Conservation (phyloP, 2,888 invertebrate species). For the Ditylenchus weischeri region DNA sequence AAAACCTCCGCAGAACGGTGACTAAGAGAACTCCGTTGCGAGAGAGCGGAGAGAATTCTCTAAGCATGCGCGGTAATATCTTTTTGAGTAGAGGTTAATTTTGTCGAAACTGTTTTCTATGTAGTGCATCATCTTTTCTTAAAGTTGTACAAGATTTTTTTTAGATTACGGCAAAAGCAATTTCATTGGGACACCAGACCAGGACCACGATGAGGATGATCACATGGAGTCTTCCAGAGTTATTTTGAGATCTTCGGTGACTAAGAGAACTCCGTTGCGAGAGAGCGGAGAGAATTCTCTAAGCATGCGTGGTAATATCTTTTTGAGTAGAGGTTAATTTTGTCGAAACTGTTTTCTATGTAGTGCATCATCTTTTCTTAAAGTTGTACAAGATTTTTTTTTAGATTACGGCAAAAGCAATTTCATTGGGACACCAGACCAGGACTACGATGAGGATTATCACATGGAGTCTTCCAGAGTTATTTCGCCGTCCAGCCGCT, state of each 20-base stretch:
- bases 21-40: constrained; percentile 13
- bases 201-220: constrained; percentile 1
- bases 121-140: neutral
- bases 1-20: constrained; percentile 7
- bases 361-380: neutral
- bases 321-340: constrained; percentile 4
- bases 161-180: neutral
- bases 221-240: constrained; percentile 30
- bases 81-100: constrained; percentile 9
- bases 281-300: neutral
- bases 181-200: neutral
- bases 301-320: constrained; percentile 15
- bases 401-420: neutral
- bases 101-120: constrained; percentile 2
- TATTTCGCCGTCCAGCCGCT: constrained; percentile 23
- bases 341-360: neutral
- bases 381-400: neutral
- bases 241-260: constrained; percentile 13
- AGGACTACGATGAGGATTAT: constrained; percentile 2
- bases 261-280: constrained; percentile 9
- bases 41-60: constrained; percentile 3
- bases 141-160: neutral
- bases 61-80: constrained; percentile 15
- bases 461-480: constrained; percentile 30
- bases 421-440: neutral